phyloP scores from a whole-genome alignment of 2,113 vertebrate species.

The Cacatua alba region DNA sequence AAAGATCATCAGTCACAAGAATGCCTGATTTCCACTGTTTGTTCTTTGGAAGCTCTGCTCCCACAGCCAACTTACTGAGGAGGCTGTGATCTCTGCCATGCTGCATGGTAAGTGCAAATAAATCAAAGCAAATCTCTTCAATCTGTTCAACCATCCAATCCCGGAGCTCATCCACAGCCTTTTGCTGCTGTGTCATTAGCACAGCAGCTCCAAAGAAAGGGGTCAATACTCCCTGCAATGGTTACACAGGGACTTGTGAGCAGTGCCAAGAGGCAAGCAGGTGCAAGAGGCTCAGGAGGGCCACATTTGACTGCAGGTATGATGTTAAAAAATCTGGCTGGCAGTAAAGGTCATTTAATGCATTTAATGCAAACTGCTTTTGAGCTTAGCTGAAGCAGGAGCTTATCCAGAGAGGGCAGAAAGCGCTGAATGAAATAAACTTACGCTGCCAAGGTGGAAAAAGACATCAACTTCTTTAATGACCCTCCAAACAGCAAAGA shows the following conservation, averaged over 20 bases:
- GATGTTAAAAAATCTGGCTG: neutral
- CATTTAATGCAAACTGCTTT: neutral
- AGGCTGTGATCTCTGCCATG: constrained; percentile 82
- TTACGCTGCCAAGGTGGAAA: neutral
- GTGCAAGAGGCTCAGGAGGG: neutral
- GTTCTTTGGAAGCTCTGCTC: neutral
- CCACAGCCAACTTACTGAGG: constrained; percentile 68
- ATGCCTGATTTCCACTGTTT: neutral
- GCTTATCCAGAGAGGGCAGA: neutral
- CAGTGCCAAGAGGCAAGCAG: neutral
- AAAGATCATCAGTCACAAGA: neutral
- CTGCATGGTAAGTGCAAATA: constrained; percentile 85
- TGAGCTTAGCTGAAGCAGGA: neutral
- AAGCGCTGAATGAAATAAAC: neutral
- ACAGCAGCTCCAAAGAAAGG: constrained; percentile 83
- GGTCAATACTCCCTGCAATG: constrained; percentile 78
- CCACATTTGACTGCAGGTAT: neutral
- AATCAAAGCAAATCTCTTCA: constrained; percentile 74
- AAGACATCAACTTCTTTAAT: constrained; percentile 79
- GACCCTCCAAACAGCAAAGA: constrained; percentile 87
- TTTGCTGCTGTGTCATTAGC: constrained; percentile 80
- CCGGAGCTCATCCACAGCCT: constrained; percentile 82
- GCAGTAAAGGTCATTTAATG: neutral
- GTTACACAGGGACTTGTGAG: neutral
- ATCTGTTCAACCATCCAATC: constrained; percentile 81